Conservation (phyloP, 1,140 invertebrate species). For the Magallana ariakensis region DNA sequence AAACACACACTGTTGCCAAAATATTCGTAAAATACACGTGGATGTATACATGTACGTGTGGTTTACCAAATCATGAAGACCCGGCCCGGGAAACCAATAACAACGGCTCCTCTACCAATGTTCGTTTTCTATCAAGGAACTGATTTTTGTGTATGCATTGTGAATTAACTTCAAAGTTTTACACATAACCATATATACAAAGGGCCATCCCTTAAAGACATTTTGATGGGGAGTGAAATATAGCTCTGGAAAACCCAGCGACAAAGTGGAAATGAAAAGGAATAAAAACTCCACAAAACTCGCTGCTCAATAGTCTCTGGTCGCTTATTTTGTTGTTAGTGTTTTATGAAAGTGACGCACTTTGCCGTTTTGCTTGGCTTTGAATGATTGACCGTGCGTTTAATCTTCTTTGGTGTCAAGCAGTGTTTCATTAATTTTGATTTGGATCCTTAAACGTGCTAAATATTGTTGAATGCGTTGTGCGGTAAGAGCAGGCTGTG, state of each 20-base stretch:
- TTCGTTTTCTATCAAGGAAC: too few relatives aligned
- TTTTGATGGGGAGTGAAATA: neutral
- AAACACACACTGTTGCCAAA: too few relatives aligned
- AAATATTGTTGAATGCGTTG: neutral
- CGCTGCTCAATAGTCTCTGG: neutral
- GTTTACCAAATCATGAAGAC: too few relatives aligned
- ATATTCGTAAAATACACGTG: too few relatives aligned
- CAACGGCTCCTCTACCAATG: too few relatives aligned
- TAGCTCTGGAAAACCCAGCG: neutral
- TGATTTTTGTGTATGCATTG: too few relatives aligned
- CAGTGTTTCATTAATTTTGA: neutral
- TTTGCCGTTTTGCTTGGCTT: neutral
- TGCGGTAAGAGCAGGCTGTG: too few relatives aligned
- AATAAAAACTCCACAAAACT: conserved; percentile 18
- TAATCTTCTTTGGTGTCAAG: neutral
- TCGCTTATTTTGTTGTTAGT: neutral
- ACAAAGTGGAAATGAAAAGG: conserved; percentile 13
- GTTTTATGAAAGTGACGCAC: neutral
- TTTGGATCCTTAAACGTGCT: neutral
- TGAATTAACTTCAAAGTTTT: too few relatives aligned
- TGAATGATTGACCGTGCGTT: neutral
- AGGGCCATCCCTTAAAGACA: neutral
- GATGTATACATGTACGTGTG: too few relatives aligned
- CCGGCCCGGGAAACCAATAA: too few relatives aligned
- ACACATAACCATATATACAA: too few relatives aligned